Evolutionary conservation across 2,888 invertebrate genomes (phyloP).

Genomic region (Oscheius sp.): DNA sequence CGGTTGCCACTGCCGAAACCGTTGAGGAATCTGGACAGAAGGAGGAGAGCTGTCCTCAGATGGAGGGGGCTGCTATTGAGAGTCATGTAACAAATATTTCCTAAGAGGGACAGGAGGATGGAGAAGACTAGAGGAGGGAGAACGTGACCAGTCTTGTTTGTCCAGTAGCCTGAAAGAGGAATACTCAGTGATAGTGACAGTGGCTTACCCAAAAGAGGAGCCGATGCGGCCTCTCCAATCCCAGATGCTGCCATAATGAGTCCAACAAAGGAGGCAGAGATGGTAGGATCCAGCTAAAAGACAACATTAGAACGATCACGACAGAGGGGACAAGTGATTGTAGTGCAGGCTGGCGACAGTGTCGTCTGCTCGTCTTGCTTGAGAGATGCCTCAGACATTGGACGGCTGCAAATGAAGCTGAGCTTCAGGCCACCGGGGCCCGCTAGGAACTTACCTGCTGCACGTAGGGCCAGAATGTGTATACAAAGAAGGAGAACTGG

Average conservation of each 20-base stretch:
- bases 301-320: not conserved
- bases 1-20: conserved; percentile 44
- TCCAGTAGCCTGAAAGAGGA: conserved; percentile 40
- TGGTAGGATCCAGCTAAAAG: conserved; percentile 47
- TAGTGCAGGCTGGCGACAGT: not conserved
- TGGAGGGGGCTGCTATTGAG: conserved; percentile 43
- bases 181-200: not conserved
- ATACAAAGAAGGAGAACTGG: conserved; percentile 59
- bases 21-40: conserved; percentile 50
- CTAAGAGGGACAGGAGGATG: conserved; percentile 43
- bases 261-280: conserved; percentile 49
- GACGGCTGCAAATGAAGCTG: conserved; percentile 12
- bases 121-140: conserved; percentile 47
- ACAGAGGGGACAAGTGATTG: conserved; percentile 1
- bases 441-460: conserved; percentile 43
- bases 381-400: not conserved
- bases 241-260: conserved; percentile 47
- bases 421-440: conserved; percentile 9
- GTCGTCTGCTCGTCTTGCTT: not conserved
- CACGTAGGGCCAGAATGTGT: conserved; percentile 54
- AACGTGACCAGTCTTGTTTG: conserved; percentile 38
- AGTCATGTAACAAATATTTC: conserved; percentile 44
- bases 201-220: conserved; percentile 50
- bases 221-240: conserved; percentile 53
- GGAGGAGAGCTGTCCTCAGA: conserved; percentile 31